Evolutionary conservation across 2,888 invertebrate species (phyloP).

Genomic region (Agonopterix heracliana): DNA sequence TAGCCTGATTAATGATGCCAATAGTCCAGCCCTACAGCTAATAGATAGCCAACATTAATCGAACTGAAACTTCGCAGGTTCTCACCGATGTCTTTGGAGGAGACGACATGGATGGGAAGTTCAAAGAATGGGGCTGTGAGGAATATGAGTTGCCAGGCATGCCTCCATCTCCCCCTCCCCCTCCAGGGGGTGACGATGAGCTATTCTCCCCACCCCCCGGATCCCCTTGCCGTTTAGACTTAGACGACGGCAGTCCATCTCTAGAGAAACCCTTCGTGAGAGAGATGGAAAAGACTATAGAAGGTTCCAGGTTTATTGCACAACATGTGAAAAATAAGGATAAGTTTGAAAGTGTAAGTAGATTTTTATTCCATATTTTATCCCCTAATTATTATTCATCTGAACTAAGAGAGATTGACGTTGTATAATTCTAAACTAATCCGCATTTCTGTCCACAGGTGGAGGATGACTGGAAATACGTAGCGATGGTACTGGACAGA

Average conservation of each 20-base stretch:
- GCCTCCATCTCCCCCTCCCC: constrained; percentile 83
- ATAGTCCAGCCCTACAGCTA: too few species aligned
- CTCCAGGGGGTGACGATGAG: constrained; percentile 89
- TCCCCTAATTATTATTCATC: too few species aligned
- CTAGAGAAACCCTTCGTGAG: constrained; percentile 88
- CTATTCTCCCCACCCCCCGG: constrained; percentile 87
- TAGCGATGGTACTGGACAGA: constrained; percentile 96
- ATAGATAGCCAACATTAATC: too few species aligned
- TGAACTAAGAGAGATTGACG: too few species aligned
- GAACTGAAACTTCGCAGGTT: constrained; percentile 63
- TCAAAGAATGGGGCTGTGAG: constrained; percentile 75
- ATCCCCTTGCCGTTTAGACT: constrained; percentile 76
- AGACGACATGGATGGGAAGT: constrained; percentile 70
- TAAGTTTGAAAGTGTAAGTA: constrained; percentile 93
- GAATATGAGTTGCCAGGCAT: constrained; percentile 86
- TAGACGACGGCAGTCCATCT: constrained; percentile 83
- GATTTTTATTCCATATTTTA: too few species aligned
- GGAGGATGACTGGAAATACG: constrained; percentile 99
- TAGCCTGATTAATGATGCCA: too few species aligned
- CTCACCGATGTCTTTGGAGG: constrained; percentile 86
- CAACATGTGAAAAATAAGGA: constrained; percentile 97
- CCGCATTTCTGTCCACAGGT: constrained; percentile 76
- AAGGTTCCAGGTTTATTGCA: constrained; percentile 94
- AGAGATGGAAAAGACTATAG: constrained; percentile 94
- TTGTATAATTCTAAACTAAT: too few species aligned